phyloP scores from a whole-genome alignment of 2,888 invertebrate species.

The Zelleria hepariella region DNA sequence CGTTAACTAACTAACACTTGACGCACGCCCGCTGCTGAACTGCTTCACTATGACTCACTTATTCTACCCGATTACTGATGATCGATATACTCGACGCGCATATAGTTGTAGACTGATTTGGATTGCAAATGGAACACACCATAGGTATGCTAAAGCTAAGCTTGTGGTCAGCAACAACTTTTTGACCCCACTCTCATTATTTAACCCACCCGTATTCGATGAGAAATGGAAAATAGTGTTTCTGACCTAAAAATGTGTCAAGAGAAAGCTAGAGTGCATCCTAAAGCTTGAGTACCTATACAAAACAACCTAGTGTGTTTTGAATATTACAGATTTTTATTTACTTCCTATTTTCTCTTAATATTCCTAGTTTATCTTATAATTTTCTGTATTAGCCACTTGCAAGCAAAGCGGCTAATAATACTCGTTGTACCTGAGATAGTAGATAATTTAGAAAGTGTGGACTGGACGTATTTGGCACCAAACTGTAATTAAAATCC shows the following conservation, averaged over 20 bases:
- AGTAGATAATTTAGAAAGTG: no score
- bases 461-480: background rate
- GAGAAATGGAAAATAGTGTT: background rate
- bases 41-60: background rate
- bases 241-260: background rate
- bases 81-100: background rate
- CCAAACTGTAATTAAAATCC: background rate
- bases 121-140: background rate
- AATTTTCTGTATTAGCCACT: no score
- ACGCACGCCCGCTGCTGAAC: conserved; percentile 1
- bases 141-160: background rate
- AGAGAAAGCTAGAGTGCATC: no score
- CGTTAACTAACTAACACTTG: background rate
- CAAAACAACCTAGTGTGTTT: no score
- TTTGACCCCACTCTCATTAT: background rate
- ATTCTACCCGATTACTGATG: background rate
- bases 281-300: no score
- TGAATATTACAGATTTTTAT: no score
- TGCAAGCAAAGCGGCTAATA: no score
- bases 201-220: no score
- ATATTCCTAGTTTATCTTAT: no score
- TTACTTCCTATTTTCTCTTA: no score
- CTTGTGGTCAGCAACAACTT: background rate
- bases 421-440: background rate
- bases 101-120: background rate